A percentile compares a stretch with the other conserved stretches of the same genome.
Evolutionary conservation across 2,888 invertebrate species (phyloP).

Genomic region (Temnothorax unifasciatus): DNA sequence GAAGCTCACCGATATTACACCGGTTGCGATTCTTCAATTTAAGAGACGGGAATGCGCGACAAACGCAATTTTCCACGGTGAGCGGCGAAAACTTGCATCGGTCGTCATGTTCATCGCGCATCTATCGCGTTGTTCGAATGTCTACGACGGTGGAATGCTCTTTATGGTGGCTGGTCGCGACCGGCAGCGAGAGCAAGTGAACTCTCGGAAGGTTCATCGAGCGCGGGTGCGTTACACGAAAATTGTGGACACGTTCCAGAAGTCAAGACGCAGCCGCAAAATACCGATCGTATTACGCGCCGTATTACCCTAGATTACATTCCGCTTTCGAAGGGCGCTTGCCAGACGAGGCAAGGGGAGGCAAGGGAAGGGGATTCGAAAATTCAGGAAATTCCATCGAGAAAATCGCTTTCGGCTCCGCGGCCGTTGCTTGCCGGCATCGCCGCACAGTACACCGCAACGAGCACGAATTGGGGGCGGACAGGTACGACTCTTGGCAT

Average conservation of each 20-base stretch:
- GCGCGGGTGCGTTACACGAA: slow-evolving; percentile 45
- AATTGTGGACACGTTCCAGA: slow-evolving; percentile 56
- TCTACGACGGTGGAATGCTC: slow-evolving; percentile 38
- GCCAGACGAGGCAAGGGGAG: not conserved
- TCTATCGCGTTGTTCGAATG: slow-evolving; percentile 22
- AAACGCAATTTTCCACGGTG: not conserved
- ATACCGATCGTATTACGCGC: slow-evolving; percentile 49
- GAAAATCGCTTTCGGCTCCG: slow-evolving; percentile 51
- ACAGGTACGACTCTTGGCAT: slow-evolving; percentile 56
- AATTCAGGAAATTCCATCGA: slow-evolving; percentile 52
- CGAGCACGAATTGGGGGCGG: slow-evolving; percentile 56
- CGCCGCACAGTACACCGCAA: slow-evolving; percentile 32
- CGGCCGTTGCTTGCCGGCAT: not conserved
- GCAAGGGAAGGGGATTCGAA: not conserved
- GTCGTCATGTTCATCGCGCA: not conserved
- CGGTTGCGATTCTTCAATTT: not conserved
- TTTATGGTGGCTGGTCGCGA: slow-evolving; percentile 22
- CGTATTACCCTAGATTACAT: slow-evolving; percentile 53
- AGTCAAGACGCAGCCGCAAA: slow-evolving; percentile 54
- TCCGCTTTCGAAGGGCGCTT: slow-evolving; percentile 41
- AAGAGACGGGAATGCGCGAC: not conserved
- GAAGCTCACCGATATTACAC: not conserved
- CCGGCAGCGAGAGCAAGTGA: slow-evolving; percentile 22
- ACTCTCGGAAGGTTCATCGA: slow-evolving; percentile 27
- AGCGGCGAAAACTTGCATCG: not conserved